A percentile compares a stretch with the other conserved stretches of the same genome.
Conservation (phyloP, 1,140 invertebrate genomes). For the Mizuhopecten yessoensis region DNA sequence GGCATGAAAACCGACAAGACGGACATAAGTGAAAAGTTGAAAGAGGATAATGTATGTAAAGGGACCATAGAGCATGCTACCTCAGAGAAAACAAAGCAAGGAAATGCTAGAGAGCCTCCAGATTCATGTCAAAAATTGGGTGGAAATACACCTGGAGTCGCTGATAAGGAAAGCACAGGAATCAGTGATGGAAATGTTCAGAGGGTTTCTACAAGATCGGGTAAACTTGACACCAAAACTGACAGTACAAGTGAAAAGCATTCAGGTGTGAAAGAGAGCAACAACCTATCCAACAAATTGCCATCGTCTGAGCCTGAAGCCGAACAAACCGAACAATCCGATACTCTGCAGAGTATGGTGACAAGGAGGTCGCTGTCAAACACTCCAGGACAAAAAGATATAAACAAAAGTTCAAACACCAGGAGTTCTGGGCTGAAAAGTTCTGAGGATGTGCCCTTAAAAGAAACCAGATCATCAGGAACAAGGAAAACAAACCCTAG, state of each 20-base stretch:
- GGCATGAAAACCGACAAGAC: neutral
- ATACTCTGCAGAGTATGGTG: too few relatives aligned
- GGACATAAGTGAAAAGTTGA: neutral
- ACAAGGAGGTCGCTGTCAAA: too few relatives aligned
- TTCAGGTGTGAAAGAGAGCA: neutral
- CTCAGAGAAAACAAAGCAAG: neutral
- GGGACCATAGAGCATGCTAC: neutral
- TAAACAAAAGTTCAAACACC: neutral
- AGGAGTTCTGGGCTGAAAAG: neutral
- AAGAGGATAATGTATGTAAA: neutral
- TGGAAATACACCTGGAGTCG: slow-evolving; percentile 11
- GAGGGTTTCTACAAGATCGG: slow-evolving; percentile 40
- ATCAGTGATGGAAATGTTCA: neutral
- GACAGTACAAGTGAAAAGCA: slow-evolving; percentile 34
- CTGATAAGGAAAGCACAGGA: neutral
- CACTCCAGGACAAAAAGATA: too few relatives aligned
- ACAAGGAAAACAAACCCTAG: neutral
- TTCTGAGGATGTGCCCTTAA: slow-evolving; percentile 13
- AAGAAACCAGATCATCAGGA: neutral
- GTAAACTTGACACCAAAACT: slow-evolving; percentile 41
- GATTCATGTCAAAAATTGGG: neutral
- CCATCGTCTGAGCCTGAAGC: too few relatives aligned
- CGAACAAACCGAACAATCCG: too few relatives aligned
- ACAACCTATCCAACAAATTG: neutral
- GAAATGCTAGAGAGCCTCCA: neutral